Evolutionary conservation across 2,888 invertebrate genomes (phyloP).

Genomic region (Neoaliturus tenellus): DNA sequence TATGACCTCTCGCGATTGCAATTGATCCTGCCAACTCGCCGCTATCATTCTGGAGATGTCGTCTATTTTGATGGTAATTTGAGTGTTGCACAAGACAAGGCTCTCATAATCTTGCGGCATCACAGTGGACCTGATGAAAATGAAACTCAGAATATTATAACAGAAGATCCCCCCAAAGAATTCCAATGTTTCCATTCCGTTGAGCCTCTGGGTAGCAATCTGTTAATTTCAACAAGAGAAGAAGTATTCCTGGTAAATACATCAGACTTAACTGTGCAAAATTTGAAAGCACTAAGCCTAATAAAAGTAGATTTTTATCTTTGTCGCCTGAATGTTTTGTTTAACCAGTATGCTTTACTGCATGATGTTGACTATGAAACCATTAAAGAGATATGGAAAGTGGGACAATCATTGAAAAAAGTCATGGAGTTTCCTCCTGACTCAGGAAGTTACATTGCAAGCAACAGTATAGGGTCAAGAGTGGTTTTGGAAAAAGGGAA

Average conservation of each 20-base stretch:
- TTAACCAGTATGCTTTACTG: neutral
- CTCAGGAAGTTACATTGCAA: neutral
- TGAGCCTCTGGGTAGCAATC: neutral
- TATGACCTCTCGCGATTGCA: neutral
- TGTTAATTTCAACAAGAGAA: neutral
- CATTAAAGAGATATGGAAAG: conserved; percentile 19
- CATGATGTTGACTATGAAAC: conserved; percentile 3
- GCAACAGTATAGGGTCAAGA: neutral
- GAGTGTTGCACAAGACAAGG: neutral
- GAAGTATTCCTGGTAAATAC: neutral
- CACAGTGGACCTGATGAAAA: neutral
- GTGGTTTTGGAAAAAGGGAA: conserved; percentile 17
- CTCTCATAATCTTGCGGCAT: neutral
- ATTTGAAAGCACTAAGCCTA: neutral
- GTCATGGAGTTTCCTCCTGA: neutral
- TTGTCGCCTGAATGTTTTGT: neutral
- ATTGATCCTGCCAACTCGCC: neutral
- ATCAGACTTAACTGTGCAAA: neutral
- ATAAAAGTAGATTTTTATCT: neutral
- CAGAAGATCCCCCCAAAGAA: neutral
- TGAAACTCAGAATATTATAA: neutral
- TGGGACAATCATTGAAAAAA: neutral
- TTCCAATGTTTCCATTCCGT: neutral
- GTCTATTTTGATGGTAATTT: conserved; percentile 1
- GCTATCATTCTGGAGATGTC: neutral